Evolutionary conservation across 2,888 invertebrate species (phyloP), one percentile per base, ranked within the genome.

Genomic region (Beris chalybata): DNA sequence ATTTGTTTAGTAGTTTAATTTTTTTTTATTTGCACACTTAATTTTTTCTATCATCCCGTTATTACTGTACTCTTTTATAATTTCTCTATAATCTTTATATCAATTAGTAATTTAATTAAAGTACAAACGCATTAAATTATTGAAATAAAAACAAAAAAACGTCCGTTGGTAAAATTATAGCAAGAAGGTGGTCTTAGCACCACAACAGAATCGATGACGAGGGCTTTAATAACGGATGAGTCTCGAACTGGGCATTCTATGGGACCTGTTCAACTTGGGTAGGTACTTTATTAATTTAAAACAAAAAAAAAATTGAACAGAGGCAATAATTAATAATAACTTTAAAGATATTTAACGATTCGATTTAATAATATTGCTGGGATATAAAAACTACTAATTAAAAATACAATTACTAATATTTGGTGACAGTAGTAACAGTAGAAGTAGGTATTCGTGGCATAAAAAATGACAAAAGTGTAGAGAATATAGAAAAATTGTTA

Each of bases 231-330:
- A 83, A 91, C 91, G 84, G 94, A 94, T 85, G 93, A 94, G 87
- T 88, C 89, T 83, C 90, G 91, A 85, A 88, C 89, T 85, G 80
- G 80, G 73, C 89, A 91, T 84, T 87, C 86, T 79, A 85, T 91
- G 84, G 93, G 93, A 84, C 93, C 93, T 83, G 93, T 94, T 83
- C 94, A 94, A 85, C 88, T 95, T 85, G 94, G 94, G 93, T 94
- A 93, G 86, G 93, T 93, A 81, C 77, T 73, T 71, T 72, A 22
- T 22, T 22, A 31, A 22, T 53, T 31, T 11, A 59, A 67, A 61
- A 13, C 15, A 54, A 59, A 58, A 67, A 54, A 59, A 58, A 67
- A 53, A 50, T 38, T 56, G 38, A 56, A 56, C 48, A 56, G 50
- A 38, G 22, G 45, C 48, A 56, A 38, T 38, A 38, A 38, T 38